Evolutionary conservation across 2,113 vertebrate species (phyloP), one percentile per base, ranked within the genome.

Genomic region (Prunella fulvescens): DNA sequence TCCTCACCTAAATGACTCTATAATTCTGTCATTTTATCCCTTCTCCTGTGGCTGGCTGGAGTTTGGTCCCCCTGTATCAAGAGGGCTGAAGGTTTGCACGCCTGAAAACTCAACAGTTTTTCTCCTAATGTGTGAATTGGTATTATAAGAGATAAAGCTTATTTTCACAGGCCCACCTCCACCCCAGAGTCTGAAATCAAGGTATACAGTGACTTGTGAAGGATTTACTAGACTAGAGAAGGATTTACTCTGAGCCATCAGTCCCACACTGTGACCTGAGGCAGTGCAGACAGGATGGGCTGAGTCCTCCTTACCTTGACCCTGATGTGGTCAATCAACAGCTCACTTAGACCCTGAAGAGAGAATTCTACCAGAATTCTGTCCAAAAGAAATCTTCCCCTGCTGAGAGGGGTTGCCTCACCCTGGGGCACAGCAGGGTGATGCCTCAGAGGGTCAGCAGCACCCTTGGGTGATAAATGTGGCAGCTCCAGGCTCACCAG

Each of bases 271-370:
- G 31, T 1, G 6, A 35, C 29, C 31, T 1, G 8, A 22, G 31
- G 15, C 6, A 11, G 7, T 4, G 64, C 35, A 73, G 6, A 6
- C 18, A 7, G 4, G 6, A 14, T 35, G n/a, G 56, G 15, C n/a
- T 60, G 18, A 33, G 20, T 33, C 33, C 11, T 77, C 2, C 0
- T 19, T 17, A 4, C 31, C 35, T 61, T 15, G 26, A 0, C 1
- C 23, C 35, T 48, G 18, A 31, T 29, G 56, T 8, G 16, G 5
- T 25, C 15, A 26, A 7, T 44, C 14, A 42, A 37, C 17, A 42
- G 9, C 33, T 61, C n/a, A 16, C 7, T 56, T 12, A 40, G 8
- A 3, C 5, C 19, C 17, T 70, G 47, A 57, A 48, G 37, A 25
- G n/a, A 33, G 3, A 6, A 11, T n/a, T 17, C 5, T 14, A 51